Base-by-base conservation (phyloP, 2,888 invertebrate species). In the Heliothis peltigera region DNA sequence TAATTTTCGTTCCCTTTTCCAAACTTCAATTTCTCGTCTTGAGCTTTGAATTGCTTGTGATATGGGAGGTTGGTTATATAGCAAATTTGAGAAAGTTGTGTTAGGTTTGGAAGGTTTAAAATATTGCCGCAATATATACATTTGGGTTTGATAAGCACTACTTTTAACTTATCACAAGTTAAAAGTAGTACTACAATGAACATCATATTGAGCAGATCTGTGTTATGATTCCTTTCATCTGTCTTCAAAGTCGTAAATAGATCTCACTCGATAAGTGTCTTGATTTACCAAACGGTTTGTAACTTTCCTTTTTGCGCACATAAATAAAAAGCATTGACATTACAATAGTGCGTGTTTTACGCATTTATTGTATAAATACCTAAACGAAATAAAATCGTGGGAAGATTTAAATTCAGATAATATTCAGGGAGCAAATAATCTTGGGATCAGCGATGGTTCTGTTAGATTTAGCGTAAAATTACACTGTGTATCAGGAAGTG, bases 1-100 rank as follows among this genome's bases (percentile, higher is more conserved):
- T 96, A 96, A 92, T n/a, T 6, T 28, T 25, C 15, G 21, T 8
- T 4, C 32, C 43, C 12, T 44, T 22, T 10, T 35, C 57, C 12
- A 48, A 18, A 46, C 35, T 28, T 12, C 17, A 43, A 18, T 44
- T 28, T 51, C 10, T 19, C 28, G 6, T 18, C n/a, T 32, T 19
- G 4, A 22, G 47, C 19, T 44, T 44, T 61, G 47, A 56, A 8
- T 6, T 42, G 55, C 42, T 56, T 39, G 32, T 52, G 63, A n/a
- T 76, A 55, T 25, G 35, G n/a, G 48, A 35, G 22, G 47, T 51
- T 4, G 22, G n/a, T n/a, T 32, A 12, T 25, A 15, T 32, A n/a
- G 25, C 43, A 7, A 43, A 22, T 28, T 25, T 25, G 3, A 22
- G 32, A 12, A 32, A 1, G 12, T 15, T 22, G n/a, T 35, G 44